Evolutionary conservation across 2,113 vertebrate genomes (phyloP), one percentile per base, ranked within the genome.

Genomic region (Apaloderma vittatum): DNA sequence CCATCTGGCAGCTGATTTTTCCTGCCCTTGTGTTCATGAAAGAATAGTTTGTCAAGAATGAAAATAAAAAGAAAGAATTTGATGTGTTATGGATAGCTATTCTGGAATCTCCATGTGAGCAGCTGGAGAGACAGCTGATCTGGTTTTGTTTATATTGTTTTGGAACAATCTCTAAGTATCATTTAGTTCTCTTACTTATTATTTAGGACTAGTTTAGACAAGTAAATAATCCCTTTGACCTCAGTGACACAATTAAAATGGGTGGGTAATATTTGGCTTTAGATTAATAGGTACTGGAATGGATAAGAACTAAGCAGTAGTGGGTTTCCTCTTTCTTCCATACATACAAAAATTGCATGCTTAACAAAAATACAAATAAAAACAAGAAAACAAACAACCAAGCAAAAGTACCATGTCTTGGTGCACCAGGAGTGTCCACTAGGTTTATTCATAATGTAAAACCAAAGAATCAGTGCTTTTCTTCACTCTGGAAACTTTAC

Each of bases 1-100:
- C 95, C 88, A 94, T 94, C 95, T 97, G 94, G 86, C 73, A 75
- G 76, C 67, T 87, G 91, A 87, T 95, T 96, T 95, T 95, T 95
- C 77, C 58, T 97, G 66, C 83, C 88, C 83, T 95, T 96, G 76
- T 92, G 82, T 66, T 95, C 59, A 24, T 84, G 81, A 93, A 96
- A 92, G 67, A 93, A 65, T 63, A 90, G 61, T 88, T 96, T 91
- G 61, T 93, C 48, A 91, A 91, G 94, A 93, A 91, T 45, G 55
- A 97, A 94, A 90, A 91, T 49, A 83, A 92, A 94, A 83, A 93
- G 71, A 85, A 93, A 94, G 79, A 71, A 93, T 92, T 75, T 77
- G 37, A 46, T 78, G 61, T 86, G 32, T 67, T 95, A 86, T 72
- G 79, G 75, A 77, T 71, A 57, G 59, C 32, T 90, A 95, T 93